Evolutionary conservation across 2,113 vertebrate genomes (phyloP).

Genomic region (Zapus hudsonius): DNA sequence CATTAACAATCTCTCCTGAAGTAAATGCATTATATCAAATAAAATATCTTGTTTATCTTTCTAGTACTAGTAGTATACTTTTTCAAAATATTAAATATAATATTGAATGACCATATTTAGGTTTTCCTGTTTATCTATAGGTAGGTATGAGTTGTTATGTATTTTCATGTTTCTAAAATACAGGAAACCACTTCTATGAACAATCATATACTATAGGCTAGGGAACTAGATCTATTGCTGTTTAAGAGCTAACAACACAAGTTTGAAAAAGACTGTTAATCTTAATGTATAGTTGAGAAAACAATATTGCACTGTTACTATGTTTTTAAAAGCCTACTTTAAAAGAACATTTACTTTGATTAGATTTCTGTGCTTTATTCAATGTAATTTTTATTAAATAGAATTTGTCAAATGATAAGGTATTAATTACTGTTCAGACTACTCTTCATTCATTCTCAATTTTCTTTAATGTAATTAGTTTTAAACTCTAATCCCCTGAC

Average conservation of each 20-base stretch:
- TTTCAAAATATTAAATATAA: not conserved
- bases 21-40: not conserved
- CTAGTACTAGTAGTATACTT: not conserved
- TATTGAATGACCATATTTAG: not conserved
- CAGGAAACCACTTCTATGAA: not conserved
- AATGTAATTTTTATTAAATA: not conserved
- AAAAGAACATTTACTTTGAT: slow-evolving; percentile 18
- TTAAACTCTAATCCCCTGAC: not conserved
- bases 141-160: not conserved
- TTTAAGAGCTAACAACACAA: not conserved
- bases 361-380: slow-evolving; percentile 11
- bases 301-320: not conserved
- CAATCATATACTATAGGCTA: not conserved
- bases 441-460: slow-evolving; percentile 1
- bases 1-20: slow-evolving; percentile 20
- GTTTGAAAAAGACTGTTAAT: not conserved
- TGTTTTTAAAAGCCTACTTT: not conserved
- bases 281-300: slow-evolving; percentile 24
- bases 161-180: not conserved
- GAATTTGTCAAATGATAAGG: slow-evolving; percentile 6
- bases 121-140: not conserved
- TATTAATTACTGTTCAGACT: not conserved
- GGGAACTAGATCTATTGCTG: not conserved
- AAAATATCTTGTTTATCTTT: not conserved
- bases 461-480: not conserved